Conservation (phyloP, 2,888 invertebrate species). For the Zele albiditarsus region DNA sequence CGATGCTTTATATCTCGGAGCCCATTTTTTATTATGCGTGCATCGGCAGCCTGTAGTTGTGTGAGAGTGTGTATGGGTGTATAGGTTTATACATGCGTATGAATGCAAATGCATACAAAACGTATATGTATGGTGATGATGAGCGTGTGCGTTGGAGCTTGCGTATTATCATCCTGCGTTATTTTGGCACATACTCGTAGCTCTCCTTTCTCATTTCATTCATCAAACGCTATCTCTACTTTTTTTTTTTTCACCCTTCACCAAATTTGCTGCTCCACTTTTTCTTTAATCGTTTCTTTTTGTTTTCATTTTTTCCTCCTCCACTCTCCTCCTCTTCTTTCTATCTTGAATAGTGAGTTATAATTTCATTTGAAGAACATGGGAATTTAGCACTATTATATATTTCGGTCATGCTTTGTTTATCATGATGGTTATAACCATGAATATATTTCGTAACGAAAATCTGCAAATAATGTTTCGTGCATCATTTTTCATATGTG, state of each 20-base stretch:
- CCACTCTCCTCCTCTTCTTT: background rate
- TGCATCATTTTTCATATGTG: background rate
- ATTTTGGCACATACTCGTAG: background rate
- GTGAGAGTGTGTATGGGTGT: background rate
- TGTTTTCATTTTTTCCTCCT: too few species aligned
- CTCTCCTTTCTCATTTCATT: constrained; percentile 1
- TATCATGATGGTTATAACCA: background rate
- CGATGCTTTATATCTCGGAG: constrained; percentile 64
- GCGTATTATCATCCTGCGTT: background rate
- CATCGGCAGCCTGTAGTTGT: constrained; percentile 57
- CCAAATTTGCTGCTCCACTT: constrained; percentile 14
- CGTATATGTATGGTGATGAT: constrained; percentile 11
- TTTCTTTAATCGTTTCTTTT: constrained; percentile 14
- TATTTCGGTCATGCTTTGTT: background rate
- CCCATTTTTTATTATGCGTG: constrained; percentile 65
- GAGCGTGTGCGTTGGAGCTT: constrained; percentile 5
- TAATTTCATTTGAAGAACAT: background rate
- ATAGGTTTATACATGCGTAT: background rate
- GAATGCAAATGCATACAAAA: background rate
- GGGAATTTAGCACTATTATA: background rate
- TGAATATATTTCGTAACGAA: background rate
- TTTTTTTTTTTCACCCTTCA: background rate
- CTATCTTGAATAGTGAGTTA: background rate
- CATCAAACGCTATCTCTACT: constrained; percentile 8
- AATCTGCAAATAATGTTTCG: background rate